A percentile compares a stretch with the other conserved stretches of the same genome.
phyloP scores from a whole-genome alignment of 2,888 invertebrate species.

The Tinea semifulvella region DNA sequence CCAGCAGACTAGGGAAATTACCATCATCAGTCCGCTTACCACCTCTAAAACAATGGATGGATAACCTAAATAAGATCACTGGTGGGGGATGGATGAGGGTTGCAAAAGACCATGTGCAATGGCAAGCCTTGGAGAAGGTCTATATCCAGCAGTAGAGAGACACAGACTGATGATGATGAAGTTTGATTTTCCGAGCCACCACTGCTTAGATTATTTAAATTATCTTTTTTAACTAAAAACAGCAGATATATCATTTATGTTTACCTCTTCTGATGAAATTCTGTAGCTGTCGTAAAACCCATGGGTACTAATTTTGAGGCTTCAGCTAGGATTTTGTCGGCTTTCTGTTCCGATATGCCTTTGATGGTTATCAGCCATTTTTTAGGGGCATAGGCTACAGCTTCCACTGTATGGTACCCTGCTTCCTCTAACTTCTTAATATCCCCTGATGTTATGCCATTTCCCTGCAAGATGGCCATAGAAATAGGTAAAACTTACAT shows the following conservation, averaged over 20 bases:
- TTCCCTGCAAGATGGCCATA: too few relatives aligned
- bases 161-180: too few relatives aligned
- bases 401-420: slow-evolving; percentile 94
- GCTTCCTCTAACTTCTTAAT: slow-evolving; percentile 93
- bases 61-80: too few relatives aligned
- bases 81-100: too few relatives aligned
- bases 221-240: not conserved
- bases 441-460: slow-evolving; percentile 90
- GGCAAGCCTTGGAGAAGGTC: too few relatives aligned
- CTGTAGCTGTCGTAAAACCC: slow-evolving; percentile 98
- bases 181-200: too few relatives aligned
- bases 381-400: slow-evolving; percentile 94
- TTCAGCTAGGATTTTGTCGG: slow-evolving; percentile 91
- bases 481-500: too few relatives aligned
- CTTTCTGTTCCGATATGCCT: slow-evolving; percentile 97
- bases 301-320: slow-evolving; percentile 94
- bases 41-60: too few relatives aligned
- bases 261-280: slow-evolving; percentile 89
- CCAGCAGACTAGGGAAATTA: too few relatives aligned
- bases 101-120: too few relatives aligned
- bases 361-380: slow-evolving; percentile 89
- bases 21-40: too few relatives aligned
- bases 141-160: too few relatives aligned
- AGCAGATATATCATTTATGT: not conserved
- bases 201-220: not conserved